Evolutionary conservation across 1,140 invertebrate species (phyloP).

Genomic region (Coboldia fuscipes): DNA sequence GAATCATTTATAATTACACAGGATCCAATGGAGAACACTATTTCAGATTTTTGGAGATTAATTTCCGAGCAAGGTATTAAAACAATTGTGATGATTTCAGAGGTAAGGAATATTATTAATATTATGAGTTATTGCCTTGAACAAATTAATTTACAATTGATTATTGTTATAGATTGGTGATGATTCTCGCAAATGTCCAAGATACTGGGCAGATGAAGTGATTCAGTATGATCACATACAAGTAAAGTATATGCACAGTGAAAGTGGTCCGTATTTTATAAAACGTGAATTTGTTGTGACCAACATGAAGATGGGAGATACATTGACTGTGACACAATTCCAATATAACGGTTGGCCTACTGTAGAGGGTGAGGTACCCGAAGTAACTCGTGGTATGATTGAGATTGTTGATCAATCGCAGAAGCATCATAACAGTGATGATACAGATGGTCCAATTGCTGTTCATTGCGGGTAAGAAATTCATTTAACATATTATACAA

Average conservation of each 20-base stretch:
- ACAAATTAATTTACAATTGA: slow-evolving; percentile 3
- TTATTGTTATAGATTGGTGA: slow-evolving; percentile 34
- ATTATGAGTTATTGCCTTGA: slow-evolving; percentile 4
- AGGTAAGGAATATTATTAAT: slow-evolving; percentile 32
- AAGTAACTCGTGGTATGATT: slow-evolving; percentile 61
- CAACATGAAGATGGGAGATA: slow-evolving; percentile 53
- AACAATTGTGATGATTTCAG: slow-evolving; percentile 87
- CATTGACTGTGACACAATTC: slow-evolving; percentile 52
- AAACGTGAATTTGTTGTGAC: slow-evolving; percentile 59
- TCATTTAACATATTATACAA: slow-evolving; percentile 1
- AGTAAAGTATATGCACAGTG: slow-evolving; percentile 67
- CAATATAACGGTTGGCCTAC: slow-evolving; percentile 81
- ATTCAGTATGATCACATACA: slow-evolving; percentile 59
- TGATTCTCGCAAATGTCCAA: slow-evolving; percentile 53
- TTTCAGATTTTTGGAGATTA: slow-evolving; percentile 93
- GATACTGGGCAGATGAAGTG: slow-evolving; percentile 85
- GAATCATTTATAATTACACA: slow-evolving; percentile 91
- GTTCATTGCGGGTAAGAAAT: slow-evolving; percentile 56
- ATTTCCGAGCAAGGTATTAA: slow-evolving; percentile 78
- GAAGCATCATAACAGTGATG: slow-evolving; percentile 23
- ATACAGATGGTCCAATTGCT: slow-evolving; percentile 34
- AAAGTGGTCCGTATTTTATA: slow-evolving; percentile 72
- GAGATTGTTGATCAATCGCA: slow-evolving; percentile 52
- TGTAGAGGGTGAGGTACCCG: slow-evolving; percentile 64
- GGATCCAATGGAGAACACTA: slow-evolving; percentile 75